phyloP scores from a whole-genome alignment of 2,888 invertebrate species.

The Dromius quadrimaculatus region DNA sequence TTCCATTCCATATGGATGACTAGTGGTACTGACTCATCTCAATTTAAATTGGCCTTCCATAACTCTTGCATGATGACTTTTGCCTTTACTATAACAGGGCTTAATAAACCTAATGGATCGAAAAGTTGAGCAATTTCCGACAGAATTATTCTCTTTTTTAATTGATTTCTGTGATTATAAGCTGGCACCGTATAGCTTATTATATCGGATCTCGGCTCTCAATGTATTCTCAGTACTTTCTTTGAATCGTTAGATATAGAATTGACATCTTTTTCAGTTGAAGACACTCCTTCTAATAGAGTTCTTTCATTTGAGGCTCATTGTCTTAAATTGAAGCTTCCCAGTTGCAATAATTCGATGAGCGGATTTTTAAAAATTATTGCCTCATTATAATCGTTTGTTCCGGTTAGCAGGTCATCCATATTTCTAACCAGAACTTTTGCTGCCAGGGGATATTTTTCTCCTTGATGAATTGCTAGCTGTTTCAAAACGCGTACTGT shows the following conservation, averaged over 20 bases:
- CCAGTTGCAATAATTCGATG: constrained; percentile 24
- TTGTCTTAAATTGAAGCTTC: constrained; percentile 16
- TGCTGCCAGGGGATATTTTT: constrained; percentile 8
- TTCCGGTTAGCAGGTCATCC: constrained; percentile 13
- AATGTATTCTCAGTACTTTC: constrained; percentile 14
- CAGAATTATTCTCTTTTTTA: no score
- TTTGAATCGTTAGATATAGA: constrained; percentile 5
- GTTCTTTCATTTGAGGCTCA: constrained; percentile 6
- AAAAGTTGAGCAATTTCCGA: constrained; percentile 44
- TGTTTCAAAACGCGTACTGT: constrained; percentile 53
- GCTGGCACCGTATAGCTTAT: background rate
- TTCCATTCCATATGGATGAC: background rate
- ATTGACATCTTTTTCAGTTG: background rate
- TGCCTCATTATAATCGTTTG: constrained; percentile 5
- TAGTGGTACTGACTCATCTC: constrained; percentile 20
- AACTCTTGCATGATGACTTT: constrained; percentile 52
- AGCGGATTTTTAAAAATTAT: constrained; percentile 4
- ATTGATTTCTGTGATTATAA: background rate
- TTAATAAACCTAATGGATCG: constrained; percentile 48
- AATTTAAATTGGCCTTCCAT: constrained; percentile 33
- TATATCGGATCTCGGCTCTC: constrained; percentile 60
- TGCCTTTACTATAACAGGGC: constrained; percentile 39
- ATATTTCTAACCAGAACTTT: background rate
- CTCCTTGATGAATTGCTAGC: constrained; percentile 8
- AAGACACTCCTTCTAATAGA: background rate